A percentile compares a stretch with the other conserved stretches of the same genome.
Conservation (phyloP, 2,113 vertebrate species). For the Leucosticte australis region DNA sequence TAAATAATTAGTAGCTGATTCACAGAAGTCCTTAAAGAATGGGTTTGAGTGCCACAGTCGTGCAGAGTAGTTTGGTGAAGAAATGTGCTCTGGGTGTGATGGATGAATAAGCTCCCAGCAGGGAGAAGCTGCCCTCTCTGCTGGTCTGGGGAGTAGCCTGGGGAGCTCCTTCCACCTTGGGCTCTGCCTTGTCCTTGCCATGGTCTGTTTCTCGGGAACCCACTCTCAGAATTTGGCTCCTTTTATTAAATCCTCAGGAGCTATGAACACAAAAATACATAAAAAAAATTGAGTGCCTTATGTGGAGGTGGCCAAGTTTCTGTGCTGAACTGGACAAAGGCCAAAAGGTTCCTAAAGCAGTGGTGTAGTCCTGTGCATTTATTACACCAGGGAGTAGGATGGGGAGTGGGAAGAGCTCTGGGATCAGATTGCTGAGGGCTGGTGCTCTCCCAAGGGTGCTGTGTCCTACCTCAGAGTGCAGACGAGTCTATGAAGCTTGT, state of each 20-base stretch:
- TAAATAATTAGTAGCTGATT: background rate
- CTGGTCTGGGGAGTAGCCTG: background rate
- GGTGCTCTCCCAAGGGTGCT: background rate
- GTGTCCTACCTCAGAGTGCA: rapidly evolving
- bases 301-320: background rate
- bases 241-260: background rate
- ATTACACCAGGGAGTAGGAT: rapidly evolving
- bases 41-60: background rate
- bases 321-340: background rate
- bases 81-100: background rate
- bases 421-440: background rate
- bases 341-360: background rate
- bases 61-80: background rate
- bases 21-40: background rate
- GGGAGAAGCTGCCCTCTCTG: background rate
- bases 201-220: background rate
- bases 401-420: background rate
- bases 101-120: background rate
- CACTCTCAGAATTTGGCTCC: background rate
- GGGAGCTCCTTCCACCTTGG: background rate
- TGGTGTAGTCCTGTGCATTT: rapidly evolving
- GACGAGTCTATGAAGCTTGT: rapidly evolving
- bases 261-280: background rate
- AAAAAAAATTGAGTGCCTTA: background rate
- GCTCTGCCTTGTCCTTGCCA: background rate